Conservation (phyloP, 1,140 invertebrate genomes). For the Lepidostoma basale region DNA sequence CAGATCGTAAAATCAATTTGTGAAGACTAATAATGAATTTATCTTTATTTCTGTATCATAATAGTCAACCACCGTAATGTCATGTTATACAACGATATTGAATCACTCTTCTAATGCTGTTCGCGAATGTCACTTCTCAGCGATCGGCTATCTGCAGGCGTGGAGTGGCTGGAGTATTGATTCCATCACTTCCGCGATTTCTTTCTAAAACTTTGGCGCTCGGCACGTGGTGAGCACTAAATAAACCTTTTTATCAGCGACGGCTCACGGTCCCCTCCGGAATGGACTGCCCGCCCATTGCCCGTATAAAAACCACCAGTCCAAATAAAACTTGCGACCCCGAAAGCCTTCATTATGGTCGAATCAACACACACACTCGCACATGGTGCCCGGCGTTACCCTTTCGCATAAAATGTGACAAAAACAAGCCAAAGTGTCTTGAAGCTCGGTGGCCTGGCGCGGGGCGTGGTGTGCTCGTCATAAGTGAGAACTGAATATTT, state of each 20-base stretch:
- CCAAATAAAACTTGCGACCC: slow-evolving; percentile 38
- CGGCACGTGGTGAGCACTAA: not conserved
- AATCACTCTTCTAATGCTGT: too few species aligned
- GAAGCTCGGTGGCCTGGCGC: not conserved
- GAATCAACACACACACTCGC: slow-evolving; percentile 35
- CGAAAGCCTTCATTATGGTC: slow-evolving; percentile 43
- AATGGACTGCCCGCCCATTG: slow-evolving; percentile 22
- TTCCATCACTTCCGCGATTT: too few species aligned
- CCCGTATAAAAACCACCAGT: slow-evolving; percentile 19
- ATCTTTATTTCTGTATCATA: too few species aligned
- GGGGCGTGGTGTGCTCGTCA: not conserved
- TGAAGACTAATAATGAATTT: too few species aligned
- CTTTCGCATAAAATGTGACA: slow-evolving; percentile 39
- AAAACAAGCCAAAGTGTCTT: slow-evolving; percentile 26
- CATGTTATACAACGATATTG: too few species aligned
- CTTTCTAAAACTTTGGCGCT: too few species aligned
- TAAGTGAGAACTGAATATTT: not conserved
- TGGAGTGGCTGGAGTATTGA: too few species aligned
- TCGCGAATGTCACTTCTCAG: too few species aligned
- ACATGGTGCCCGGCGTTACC: slow-evolving; percentile 23
- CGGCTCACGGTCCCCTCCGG: slow-evolving; percentile 7
- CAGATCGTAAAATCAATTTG: too few species aligned
- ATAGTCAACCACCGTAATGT: too few species aligned
- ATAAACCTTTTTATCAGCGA: slow-evolving; percentile 32
- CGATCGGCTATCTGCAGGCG: too few species aligned